Percentiles rank a stretch among this genome's conserved stretches.
phyloP scores from a whole-genome alignment of 1,140 invertebrate species.

The Hycleus cichorii region DNA sequence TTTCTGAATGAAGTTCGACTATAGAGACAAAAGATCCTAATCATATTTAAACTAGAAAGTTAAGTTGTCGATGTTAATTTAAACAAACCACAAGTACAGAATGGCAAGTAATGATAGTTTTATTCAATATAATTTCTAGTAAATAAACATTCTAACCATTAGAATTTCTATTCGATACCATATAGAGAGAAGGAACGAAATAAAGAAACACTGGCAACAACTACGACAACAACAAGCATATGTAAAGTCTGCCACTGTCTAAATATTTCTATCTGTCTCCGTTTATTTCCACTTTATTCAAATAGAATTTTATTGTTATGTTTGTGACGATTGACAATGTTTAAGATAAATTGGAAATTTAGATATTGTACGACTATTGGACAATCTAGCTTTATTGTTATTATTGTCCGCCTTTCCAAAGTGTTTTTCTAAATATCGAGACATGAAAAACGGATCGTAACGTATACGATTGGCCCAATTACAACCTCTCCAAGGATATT shows the following conservation, averaged over 20 bases:
- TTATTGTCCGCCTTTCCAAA: slow-evolving; percentile 18
- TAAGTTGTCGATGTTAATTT: slow-evolving; percentile 25
- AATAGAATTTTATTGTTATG: slow-evolving; percentile 26
- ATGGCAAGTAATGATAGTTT: slow-evolving; percentile 27
- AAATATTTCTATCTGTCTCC: neutral
- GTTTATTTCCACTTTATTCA: slow-evolving; percentile 8
- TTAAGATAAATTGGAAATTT: slow-evolving; percentile 24
- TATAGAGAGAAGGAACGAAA: slow-evolving; percentile 13
- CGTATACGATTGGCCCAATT: too few species aligned
- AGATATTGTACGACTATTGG: slow-evolving; percentile 22
- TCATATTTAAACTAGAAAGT: slow-evolving; percentile 11
- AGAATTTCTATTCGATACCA: slow-evolving; percentile 24
- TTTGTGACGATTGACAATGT: slow-evolving; percentile 26
- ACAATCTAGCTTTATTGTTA: slow-evolving; percentile 24
- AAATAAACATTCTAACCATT: slow-evolving; percentile 29
- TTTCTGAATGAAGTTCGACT: neutral
- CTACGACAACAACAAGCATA: slow-evolving; percentile 13
- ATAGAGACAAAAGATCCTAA: neutral
- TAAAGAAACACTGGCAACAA: too few species aligned
- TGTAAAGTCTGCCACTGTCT: slow-evolving; percentile 20
- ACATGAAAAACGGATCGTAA: too few species aligned
- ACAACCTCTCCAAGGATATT: too few species aligned
- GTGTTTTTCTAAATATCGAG: too few species aligned
- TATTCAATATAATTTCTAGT: slow-evolving; percentile 27
- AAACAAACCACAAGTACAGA: slow-evolving; percentile 20